Evolutionary conservation across 2,113 vertebrate genomes (phyloP).

Genomic region (Seriola quinqueradiata): DNA sequence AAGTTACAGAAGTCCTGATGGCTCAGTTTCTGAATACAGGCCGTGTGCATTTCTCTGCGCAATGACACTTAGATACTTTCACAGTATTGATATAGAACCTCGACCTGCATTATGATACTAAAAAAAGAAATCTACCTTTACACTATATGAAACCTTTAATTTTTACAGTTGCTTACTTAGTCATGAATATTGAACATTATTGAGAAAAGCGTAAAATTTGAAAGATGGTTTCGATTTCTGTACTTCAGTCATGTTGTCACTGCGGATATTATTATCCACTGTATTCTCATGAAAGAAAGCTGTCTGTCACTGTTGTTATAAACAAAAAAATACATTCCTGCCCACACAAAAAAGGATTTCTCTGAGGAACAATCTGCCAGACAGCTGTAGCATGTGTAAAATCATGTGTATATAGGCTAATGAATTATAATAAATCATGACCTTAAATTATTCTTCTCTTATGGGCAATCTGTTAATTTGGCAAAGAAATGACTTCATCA

Average conservation of each 20-base stretch:
- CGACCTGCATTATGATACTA: too few relatives aligned
- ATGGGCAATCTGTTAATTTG: neutral
- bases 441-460: neutral
- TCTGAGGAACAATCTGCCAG: neutral
- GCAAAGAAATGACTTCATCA: constrained; percentile 12
- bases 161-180: neutral
- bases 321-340: too few relatives aligned
- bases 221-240: neutral
- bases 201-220: neutral
- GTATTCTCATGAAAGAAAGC: neutral
- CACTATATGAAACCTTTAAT: too few relatives aligned
- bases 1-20: too few relatives aligned
- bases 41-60: too few relatives aligned
- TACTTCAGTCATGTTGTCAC: neutral
- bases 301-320: too few relatives aligned
- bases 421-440: neutral
- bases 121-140: too few relatives aligned
- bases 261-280: neutral
- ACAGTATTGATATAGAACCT: too few relatives aligned
- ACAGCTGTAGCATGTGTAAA: neutral
- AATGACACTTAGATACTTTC: too few relatives aligned
- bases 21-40: too few relatives aligned
- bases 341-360: neutral
- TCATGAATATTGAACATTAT: neutral
- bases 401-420: neutral